These are phyloP conservation scores for Streptopelia turtur DNA, from an alignment of 2,797 vertebrate genomes.

Conservation along the genomic window DNA sequence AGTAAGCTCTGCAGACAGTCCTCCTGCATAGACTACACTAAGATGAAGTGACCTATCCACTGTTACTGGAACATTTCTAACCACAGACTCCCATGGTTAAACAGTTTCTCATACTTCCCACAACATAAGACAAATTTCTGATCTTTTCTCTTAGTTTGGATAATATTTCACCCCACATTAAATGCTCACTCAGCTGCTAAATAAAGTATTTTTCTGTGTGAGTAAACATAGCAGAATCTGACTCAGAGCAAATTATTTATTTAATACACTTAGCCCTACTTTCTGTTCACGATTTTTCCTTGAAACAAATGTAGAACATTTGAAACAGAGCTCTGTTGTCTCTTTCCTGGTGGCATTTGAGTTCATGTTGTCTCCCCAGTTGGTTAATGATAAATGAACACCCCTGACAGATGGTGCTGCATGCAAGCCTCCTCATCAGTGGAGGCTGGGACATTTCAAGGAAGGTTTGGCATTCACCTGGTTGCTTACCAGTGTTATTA, in stretches of 20 bases:
- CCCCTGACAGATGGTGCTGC: neutral
- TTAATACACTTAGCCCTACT: slow-evolving; percentile 32
- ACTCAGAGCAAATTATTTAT: slow-evolving; percentile 56
- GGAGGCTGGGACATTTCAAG: neutral
- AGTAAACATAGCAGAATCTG: slow-evolving; percentile 23
- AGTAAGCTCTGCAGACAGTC: neutral
- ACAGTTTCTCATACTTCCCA: neutral
- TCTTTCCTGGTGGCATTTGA: neutral
- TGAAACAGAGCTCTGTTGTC: neutral
- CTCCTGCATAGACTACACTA: neutral
- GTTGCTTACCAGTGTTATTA: neutral
- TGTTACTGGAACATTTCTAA: neutral
- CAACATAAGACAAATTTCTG: neutral
- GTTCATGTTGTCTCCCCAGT: neutral
- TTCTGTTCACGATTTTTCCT: slow-evolving; percentile 18
- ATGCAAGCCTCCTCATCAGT: neutral
- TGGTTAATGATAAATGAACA: slow-evolving; percentile 13
- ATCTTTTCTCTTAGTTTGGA: neutral
- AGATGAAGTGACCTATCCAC: neutral
- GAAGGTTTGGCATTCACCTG: slow-evolving; percentile 2
- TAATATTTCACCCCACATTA: neutral
- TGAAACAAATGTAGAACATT: neutral
- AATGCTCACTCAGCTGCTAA: slow-evolving; percentile 40
- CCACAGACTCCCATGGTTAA: neutral
- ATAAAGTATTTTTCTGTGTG: slow-evolving; percentile 36